These are phyloP conservation scores for Aphelocoma californica DNA, from an alignment of 2,797 vertebrate genomes.

Conservation along the genomic window DNA sequence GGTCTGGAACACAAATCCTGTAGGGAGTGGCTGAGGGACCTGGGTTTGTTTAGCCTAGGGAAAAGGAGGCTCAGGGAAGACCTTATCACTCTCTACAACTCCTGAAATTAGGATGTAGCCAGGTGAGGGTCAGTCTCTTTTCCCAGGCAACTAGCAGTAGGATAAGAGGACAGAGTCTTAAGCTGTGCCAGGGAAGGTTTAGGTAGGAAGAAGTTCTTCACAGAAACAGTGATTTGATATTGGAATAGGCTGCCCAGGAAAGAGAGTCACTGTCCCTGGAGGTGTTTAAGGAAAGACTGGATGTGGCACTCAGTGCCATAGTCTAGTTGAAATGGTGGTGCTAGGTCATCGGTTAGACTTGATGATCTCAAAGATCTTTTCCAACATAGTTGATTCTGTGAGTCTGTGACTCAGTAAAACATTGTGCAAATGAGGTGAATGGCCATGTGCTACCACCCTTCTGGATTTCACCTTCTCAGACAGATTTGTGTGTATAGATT, in stretches of 20 bases:
- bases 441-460: neutral
- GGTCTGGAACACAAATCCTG: neutral
- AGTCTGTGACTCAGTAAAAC: neutral
- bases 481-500: neutral
- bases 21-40: neutral
- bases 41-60: neutral
- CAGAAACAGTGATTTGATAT: neutral
- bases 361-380: neutral
- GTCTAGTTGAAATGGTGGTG: accelerated
- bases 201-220: neutral
- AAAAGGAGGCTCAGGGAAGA: neutral
- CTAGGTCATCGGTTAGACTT: neutral
- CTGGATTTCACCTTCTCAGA: neutral
- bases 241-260: neutral
- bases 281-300: neutral
- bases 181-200: neutral
- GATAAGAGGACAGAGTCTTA: neutral
- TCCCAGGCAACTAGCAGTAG: neutral
- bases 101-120: neutral
- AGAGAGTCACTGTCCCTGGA: neutral
- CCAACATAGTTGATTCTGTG: neutral
- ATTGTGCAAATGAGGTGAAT: neutral
- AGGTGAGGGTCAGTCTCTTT: neutral
- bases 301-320: neutral
- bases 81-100: neutral